Evolutionary conservation across 2,113 vertebrate genomes (phyloP), one percentile per base, ranked within the genome.

Genomic region (Machaerirhynchus nigripectus): DNA sequence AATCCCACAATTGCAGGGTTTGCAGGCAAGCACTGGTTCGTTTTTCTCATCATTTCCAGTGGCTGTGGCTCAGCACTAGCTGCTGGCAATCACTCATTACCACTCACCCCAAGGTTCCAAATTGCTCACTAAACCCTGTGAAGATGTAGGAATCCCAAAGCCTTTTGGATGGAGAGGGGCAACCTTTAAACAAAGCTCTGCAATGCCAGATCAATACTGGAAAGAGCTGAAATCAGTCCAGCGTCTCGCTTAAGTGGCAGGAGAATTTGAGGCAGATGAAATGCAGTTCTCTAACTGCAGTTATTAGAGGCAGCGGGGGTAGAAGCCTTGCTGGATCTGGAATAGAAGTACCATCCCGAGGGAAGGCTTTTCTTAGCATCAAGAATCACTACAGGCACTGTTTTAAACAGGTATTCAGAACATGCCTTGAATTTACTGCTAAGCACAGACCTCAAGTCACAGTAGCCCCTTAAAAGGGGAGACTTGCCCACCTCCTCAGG

Each of bases 281-380:
- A 91, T 85, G 81, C 84, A 86, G 31, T 91, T 96, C 59, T 90
- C 70, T 57, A 67, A 90, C 92, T 49, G 59, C 91, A 92, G 87
- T 88, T 88, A 89, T 95, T 96, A 87, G 87, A 92, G 82, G 70
- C 87, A 92, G 85, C 22, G 5, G 87, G 84, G 57, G 70, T 56
- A 86, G 84, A 76, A 96, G 71, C 82, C 71, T 93, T 78, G 74
- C 84, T 87, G 74, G 64, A 87, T 46, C 64, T 87, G 84, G 84
- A 78, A 87, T 78, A 87, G 84, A 70, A 78, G 74, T n/a, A 61
- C 60, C 64, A 84, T 87, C 94, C 94, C 89, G 71, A 89, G 84
- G 91, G 95, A 95, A 81, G 39, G 83, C 73, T 96, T 96, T 95
- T 95, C 93, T 96, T 97, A 92, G 86, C 77, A 86, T 87, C 91